Conservation (phyloP, 2,888 invertebrate genomes). For the Syrista parreyssii region DNA sequence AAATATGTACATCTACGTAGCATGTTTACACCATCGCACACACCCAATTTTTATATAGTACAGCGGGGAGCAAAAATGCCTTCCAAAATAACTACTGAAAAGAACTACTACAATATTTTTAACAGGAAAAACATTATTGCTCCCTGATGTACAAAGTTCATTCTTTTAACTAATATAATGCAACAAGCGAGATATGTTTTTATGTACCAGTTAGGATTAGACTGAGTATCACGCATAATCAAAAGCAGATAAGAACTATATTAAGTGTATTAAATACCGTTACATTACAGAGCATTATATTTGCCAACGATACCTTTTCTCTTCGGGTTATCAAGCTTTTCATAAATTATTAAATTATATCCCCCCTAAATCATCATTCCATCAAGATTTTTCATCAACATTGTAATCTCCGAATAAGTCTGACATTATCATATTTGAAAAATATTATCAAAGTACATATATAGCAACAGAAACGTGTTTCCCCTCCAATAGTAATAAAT, state of each 20-base stretch:
- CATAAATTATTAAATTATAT: not conserved
- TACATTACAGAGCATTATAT: too few relatives aligned
- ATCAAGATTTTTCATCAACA: not conserved
- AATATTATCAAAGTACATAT: not conserved
- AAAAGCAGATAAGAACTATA: too few relatives aligned
- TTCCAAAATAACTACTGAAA: too few relatives aligned
- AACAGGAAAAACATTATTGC: too few relatives aligned
- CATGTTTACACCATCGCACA: not conserved
- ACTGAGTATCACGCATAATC: too few relatives aligned
- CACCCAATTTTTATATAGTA: not conserved
- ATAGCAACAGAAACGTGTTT: not conserved
- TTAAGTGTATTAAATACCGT: too few relatives aligned
- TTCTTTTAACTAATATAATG: not conserved
- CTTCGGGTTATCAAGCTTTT: too few relatives aligned
- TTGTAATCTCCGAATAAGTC: not conserved
- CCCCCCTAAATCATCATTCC: not conserved
- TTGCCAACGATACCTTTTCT: too few relatives aligned
- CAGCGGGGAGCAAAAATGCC: too few relatives aligned
- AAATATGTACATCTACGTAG: not conserved
- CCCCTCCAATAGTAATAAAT: not conserved
- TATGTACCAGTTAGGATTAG: too few relatives aligned
- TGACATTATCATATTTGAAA: not conserved
- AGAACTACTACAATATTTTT: too few relatives aligned
- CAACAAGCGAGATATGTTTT: too few relatives aligned
- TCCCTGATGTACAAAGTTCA: not conserved